Conservation (phyloP, 2,888 invertebrate genomes). For the Phalera bucephala region DNA sequence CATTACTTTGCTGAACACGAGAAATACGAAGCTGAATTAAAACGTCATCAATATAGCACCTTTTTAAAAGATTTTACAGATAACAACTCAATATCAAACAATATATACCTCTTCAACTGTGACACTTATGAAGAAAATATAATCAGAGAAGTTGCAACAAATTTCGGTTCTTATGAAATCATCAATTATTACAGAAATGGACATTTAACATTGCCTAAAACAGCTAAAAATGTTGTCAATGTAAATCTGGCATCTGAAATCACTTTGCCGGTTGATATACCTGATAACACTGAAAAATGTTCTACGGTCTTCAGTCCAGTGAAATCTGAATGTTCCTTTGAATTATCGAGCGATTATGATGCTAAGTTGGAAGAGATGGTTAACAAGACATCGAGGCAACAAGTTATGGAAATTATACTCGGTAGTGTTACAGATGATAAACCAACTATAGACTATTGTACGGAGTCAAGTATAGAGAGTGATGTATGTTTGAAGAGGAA, state of each 20-base stretch:
- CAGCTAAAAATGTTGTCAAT: constrained; percentile 53
- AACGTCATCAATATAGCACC: constrained; percentile 50
- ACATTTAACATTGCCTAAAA: constrained; percentile 49
- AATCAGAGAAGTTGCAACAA: constrained; percentile 53
- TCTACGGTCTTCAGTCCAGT: constrained; percentile 60
- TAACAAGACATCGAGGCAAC: constrained; percentile 67
- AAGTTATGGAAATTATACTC: constrained; percentile 79
- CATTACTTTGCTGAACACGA: constrained; percentile 64
- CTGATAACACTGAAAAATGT: constrained; percentile 16
- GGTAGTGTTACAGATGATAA: constrained; percentile 62
- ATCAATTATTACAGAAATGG: constrained; percentile 69
- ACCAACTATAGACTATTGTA: constrained; percentile 66
- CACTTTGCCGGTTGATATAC: constrained; percentile 51
- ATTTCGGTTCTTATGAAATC: constrained; percentile 56
- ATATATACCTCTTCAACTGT: constrained; percentile 67
- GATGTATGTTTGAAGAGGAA: constrained; percentile 56
- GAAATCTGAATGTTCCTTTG: constrained; percentile 74
- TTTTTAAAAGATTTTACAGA: constrained; percentile 53
- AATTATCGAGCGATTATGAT: constrained; percentile 69
- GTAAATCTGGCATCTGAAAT: constrained; percentile 58
- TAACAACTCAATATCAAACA: constrained; percentile 36
- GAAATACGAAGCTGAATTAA: constrained; percentile 59
- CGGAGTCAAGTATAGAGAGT: constrained; percentile 55
- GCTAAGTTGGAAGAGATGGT: constrained; percentile 73
- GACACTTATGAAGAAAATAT: constrained; percentile 64